Base-by-base conservation (phyloP, 2,888 invertebrate genomes). In the Erebia epiphron region DNA sequence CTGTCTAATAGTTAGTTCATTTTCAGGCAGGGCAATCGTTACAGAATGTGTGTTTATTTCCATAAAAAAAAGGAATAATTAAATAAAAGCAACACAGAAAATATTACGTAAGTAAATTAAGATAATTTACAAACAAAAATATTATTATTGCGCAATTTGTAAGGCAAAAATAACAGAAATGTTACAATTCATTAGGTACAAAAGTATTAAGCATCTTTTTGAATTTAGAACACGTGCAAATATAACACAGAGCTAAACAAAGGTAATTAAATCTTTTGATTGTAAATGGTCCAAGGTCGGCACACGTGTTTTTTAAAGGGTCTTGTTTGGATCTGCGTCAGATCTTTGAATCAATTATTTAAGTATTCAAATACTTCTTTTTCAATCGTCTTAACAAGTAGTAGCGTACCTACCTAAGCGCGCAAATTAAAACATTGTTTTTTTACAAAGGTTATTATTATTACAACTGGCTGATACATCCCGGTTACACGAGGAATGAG, bases 261-360 rank as follows among this genome's bases (percentile, higher is more conserved):
- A 85, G 81, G 83, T 86, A 88, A 89, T 89, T 89, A 89, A 84
- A 76, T 78, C 78, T 81, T 84, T 83, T 79, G 74, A 77, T 75
- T 78, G 75, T 80, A 79, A 84, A 81, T 74, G 72, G 77, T 78
- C 75, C 84, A 82, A 88, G 86, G 87, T 85, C 82, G 79, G 75
- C 77, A 79, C 88, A 88, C 87, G 87, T 88, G 88, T 80, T 72
- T 71, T 67, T 71, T 67, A 75, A 73, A 73, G 73, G 60, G 61
- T 54, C 72, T 68, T 54, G 70, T 67, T 81, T 78, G 68, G 41
- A 63, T 49, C 58, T 52, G 54, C 49, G 58, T 67, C 26, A n/a
- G 56, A 66, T 67, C 57, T 58, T 58, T 67, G 67, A 66, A 57
- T 66, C 46, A 66, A 66, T 56, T 65, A 65, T 65, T 21, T 18